These are phyloP conservation scores for Thunnus thynnus DNA, from an alignment of 2,113 vertebrate species.

Conservation along the genomic window DNA sequence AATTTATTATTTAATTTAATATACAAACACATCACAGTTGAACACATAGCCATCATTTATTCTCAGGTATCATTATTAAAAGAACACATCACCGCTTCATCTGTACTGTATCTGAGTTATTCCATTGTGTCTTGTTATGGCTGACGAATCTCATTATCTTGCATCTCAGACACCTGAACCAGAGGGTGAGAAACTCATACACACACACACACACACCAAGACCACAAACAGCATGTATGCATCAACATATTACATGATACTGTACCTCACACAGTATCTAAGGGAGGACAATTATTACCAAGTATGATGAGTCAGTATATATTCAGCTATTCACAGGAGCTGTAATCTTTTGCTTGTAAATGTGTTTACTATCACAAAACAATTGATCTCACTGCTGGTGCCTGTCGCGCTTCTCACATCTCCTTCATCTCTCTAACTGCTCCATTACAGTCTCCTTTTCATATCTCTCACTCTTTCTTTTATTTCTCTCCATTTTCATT, in stretches of 20 bases:
- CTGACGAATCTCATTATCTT: conserved; percentile 37
- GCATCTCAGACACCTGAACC: conserved; percentile 31
- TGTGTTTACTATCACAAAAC: conserved; percentile 41
- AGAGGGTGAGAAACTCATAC: conserved; percentile 27
- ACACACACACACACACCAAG: background rate
- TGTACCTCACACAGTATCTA: conserved; percentile 13
- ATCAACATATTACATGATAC: conserved; percentile 34
- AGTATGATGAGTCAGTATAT: background rate
- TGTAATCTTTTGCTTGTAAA: conserved; percentile 43
- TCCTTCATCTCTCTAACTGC: conserved; percentile 40
- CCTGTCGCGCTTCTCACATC: conserved; percentile 14
- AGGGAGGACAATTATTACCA: background rate
- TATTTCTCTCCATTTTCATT: conserved; percentile 24
- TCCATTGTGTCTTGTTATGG: conserved; percentile 5
- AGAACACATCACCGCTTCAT: background rate
- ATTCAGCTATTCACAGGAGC: conserved; percentile 38
- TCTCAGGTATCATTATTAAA: conserved; percentile 2
- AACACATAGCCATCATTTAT: background rate
- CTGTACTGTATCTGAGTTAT: conserved; percentile 18
- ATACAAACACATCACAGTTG: background rate
- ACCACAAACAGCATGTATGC: conserved; percentile 1
- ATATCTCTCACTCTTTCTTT: conserved; percentile 15
- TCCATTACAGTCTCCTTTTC: conserved; percentile 33
- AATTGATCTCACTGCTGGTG: conserved; percentile 6
- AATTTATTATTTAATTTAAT: background rate